Evolutionary conservation across 2,113 vertebrate genomes (phyloP), one percentile per base, ranked within the genome.

Genomic region (Prunella fulvescens): DNA sequence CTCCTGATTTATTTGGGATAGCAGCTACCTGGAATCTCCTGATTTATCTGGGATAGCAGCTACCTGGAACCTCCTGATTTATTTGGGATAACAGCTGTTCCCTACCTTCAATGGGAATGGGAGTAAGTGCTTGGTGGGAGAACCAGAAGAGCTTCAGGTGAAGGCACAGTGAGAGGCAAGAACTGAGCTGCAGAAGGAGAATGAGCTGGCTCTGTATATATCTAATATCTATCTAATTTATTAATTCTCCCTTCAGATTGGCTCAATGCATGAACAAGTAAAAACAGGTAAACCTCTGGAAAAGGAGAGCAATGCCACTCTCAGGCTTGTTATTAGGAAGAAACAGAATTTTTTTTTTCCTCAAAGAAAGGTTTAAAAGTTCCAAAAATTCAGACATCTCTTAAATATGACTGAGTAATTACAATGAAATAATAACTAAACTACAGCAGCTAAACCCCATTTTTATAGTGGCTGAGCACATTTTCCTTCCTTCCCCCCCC

Each of bases 211-310:
- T 37, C 7, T 5, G 16, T 39, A 8, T 39, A 8, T 4, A 40
- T 6, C 37, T 2, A 3, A 15, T 7, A 14, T 16, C 7, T 7
- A 37, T 37, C 37, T 18, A 18, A 53, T 53, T 53, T 11, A 8
- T 61, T 20, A 6, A n/a, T 62, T 33, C 12, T 40, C 29, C 78
- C 87, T 92, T 88, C 61, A 94, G 87, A 96, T 88, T 78, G 40
- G 64, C 79, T 97, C 92, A 88, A 83, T 86, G 33, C 45, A 35
- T 19, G 45, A 67, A 24, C 45, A 40, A 23, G 28, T 12, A 3
- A 40, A 31, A 53, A 31, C 47, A 51, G 92, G 93, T 72, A 93
- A 96, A 89, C 35, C 40, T 70, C 54, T 62, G 64, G 65, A 90
- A 84, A 65, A 83, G 64, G 37, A 53, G n/a, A 44, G 35, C 12